Conservation (phyloP, 2,888 invertebrate species). For the Cetonia aurata region DNA sequence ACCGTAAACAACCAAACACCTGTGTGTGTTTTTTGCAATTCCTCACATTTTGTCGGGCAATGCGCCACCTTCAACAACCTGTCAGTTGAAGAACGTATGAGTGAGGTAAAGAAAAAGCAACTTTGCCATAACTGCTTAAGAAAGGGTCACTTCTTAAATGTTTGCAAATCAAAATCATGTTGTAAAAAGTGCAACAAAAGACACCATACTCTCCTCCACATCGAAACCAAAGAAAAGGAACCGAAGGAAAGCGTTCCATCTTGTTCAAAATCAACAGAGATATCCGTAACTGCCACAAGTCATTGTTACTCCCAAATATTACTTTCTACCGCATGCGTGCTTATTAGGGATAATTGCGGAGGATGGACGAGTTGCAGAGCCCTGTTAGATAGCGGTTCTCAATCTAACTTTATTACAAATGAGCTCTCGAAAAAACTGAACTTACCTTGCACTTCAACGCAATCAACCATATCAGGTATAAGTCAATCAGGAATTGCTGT, state of each 20-base stretch:
- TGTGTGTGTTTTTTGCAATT: constrained; percentile 19
- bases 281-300: background rate
- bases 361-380: constrained; percentile 45
- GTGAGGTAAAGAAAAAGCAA: constrained; percentile 33
- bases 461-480: constrained; percentile 15
- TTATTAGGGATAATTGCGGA: constrained; percentile 44
- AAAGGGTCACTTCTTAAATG: background rate
- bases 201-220: constrained; percentile 19
- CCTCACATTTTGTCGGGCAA: constrained; percentile 26
- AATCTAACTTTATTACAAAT: constrained; percentile 48
- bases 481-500: constrained; percentile 3
- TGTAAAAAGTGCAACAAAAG: constrained; percentile 28
- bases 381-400: constrained; percentile 50
- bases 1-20: background rate
- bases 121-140: constrained; percentile 45
- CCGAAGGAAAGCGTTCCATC: constrained; percentile 2
- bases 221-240: background rate
- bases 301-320: constrained; percentile 1
- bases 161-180: background rate
- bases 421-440: constrained; percentile 11
- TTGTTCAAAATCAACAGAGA: background rate
- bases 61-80: constrained; percentile 38
- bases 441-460: background rate
- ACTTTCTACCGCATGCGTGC: constrained; percentile 47
- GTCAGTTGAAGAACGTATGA: constrained; percentile 19